A percentile compares a stretch with the other conserved stretches of the same genome.
Evolutionary conservation across 2,888 invertebrate species (phyloP).

Genomic region (Seladonia tumulorum): DNA sequence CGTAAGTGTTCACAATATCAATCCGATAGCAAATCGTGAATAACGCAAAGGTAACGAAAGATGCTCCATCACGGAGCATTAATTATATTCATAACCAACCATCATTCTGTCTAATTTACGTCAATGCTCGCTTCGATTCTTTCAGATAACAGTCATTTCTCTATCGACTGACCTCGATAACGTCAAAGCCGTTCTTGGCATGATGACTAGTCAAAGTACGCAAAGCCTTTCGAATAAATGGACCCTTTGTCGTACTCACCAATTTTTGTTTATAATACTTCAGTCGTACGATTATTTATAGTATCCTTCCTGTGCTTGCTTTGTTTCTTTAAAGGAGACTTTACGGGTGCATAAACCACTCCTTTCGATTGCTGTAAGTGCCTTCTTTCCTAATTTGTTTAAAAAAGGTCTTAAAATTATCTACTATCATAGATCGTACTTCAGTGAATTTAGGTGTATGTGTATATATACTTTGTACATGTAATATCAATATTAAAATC

Average conservation of each 20-base stretch:
- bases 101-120: constrained; percentile 7
- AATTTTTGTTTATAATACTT: constrained; percentile 2
- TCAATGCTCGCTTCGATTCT: constrained; percentile 5
- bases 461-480: no score
- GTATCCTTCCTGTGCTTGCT: not conserved
- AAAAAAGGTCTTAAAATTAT: not conserved
- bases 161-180: constrained; percentile 68
- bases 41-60: not conserved
- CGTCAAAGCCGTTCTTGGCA: constrained; percentile 52
- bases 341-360: not conserved
- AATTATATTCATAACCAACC: constrained; percentile 4
- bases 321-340: not conserved
- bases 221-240: constrained; percentile 56
- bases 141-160: constrained; percentile 50
- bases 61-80: not conserved
- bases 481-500: not conserved
- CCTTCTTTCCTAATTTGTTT: no score
- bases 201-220: constrained; percentile 48
- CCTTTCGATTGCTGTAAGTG: not conserved
- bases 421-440: not conserved
- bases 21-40: not conserved
- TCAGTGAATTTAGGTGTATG: not conserved
- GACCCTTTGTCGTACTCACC: not conserved
- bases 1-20: not conserved
- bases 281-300: not conserved